Conservation (phyloP, 2,113 vertebrate genomes). For the Macrotis lagotis region DNA sequence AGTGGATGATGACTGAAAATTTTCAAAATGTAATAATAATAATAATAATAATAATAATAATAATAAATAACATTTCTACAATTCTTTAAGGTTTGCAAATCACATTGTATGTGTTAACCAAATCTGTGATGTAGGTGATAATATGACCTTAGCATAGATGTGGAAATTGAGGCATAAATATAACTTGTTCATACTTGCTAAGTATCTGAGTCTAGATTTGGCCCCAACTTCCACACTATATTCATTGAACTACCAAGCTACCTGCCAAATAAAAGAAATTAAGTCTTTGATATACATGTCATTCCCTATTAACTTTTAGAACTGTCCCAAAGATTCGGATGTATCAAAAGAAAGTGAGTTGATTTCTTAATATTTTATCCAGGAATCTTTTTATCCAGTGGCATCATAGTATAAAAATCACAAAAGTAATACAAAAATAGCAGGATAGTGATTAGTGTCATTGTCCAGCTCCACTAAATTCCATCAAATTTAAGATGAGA, state of each 20-base stretch:
- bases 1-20: not conserved
- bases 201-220: not conserved
- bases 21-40: not conserved
- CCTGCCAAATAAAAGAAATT: not conserved
- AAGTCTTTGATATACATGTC: not conserved
- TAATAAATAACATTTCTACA: not conserved
- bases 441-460: not conserved
- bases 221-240: not conserved
- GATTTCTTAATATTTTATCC: not conserved
- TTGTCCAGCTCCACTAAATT: not conserved
- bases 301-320: not conserved
- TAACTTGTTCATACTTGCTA: not conserved
- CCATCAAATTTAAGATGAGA: not conserved
- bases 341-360: not conserved
- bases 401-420: not conserved
- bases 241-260: not conserved
- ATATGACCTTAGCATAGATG: not conserved
- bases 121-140: not conserved
- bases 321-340: not conserved
- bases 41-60: not conserved
- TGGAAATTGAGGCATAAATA: no score
- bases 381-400: not conserved
- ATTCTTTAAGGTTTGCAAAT: not conserved
- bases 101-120: not conserved
- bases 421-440: not conserved